A percentile compares a stretch with the other conserved stretches of the same genome.
These are phyloP conservation scores for Nebria salina DNA, from an alignment of 2,888 invertebrate species.

Conservation along the genomic window DNA sequence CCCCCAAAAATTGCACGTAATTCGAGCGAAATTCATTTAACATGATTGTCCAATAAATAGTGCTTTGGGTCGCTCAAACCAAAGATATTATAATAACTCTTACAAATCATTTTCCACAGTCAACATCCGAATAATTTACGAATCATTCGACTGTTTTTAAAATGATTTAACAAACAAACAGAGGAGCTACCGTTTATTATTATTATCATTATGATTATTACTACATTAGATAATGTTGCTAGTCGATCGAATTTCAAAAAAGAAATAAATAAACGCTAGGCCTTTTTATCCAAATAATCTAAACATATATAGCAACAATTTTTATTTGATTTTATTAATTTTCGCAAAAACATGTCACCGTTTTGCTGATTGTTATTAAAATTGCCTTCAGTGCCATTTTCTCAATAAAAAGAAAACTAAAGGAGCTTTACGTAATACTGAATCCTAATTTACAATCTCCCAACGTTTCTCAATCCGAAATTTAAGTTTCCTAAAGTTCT, in stretches of 20 bases:
- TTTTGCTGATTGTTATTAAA: slow-evolving; percentile 21
- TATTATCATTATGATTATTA: neutral
- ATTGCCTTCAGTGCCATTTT: slow-evolving; percentile 27
- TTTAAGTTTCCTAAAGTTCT: too few species aligned
- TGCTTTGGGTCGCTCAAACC: slow-evolving; percentile 35
- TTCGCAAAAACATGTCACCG: slow-evolving; percentile 8
- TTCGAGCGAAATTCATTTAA: slow-evolving; percentile 3
- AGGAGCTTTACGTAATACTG: slow-evolving; percentile 6
- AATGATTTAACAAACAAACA: too few species aligned
- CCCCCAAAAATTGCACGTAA: neutral
- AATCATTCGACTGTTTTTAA: neutral
- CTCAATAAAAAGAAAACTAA: neutral
- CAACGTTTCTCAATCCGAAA: neutral
- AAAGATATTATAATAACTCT: slow-evolving; percentile 11
- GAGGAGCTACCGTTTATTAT: too few species aligned
- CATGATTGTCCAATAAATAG: slow-evolving; percentile 17
- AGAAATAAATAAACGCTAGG: neutral
- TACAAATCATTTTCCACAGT: neutral
- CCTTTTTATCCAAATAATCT: neutral
- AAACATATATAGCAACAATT: slow-evolving; percentile 6
- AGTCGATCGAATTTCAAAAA: neutral
- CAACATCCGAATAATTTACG: neutral
- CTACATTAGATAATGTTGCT: neutral
- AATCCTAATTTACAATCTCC: neutral
- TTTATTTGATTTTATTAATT: neutral